Evolutionary conservation across 2,888 invertebrate genomes (phyloP).

Genomic region (Luperina nickerlii): DNA sequence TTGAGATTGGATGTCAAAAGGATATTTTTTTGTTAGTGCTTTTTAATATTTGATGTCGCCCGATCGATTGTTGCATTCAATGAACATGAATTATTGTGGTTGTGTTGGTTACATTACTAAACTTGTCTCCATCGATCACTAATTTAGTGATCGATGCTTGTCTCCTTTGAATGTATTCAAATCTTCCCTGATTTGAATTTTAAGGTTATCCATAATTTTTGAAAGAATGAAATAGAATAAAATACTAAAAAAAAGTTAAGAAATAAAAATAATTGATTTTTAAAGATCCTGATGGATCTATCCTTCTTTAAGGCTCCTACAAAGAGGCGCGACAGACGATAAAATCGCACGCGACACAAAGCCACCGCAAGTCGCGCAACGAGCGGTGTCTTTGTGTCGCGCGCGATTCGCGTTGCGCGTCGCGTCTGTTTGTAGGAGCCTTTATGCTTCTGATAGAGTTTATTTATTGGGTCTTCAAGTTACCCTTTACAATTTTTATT

Average conservation of each 20-base stretch:
- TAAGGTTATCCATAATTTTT: neutral
- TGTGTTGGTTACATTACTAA: neutral
- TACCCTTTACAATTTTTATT: neutral
- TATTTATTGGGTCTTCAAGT: neutral
- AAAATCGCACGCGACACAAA: no score
- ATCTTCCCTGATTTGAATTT: neutral
- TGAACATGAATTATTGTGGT: neutral
- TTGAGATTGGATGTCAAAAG: slow-evolving; percentile 29
- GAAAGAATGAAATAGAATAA: neutral
- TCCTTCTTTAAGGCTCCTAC: neutral
- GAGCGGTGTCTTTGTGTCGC: no score
- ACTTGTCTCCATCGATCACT: neutral
- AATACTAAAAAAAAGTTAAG: neutral
- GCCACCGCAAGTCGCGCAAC: no score
- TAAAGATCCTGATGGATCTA: neutral
- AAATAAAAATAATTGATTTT: neutral
- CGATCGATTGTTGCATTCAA: neutral
- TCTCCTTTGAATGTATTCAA: neutral
- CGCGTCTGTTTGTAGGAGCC: no score
- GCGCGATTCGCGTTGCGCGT: no score
- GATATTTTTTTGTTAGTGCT: neutral
- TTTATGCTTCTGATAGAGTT: neutral
- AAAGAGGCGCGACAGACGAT: no score
- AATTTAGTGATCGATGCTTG: neutral
- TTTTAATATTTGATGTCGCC: neutral